A percentile compares a stretch with the other conserved stretches of the same genome.
phyloP scores from a whole-genome alignment of 1,140 invertebrate species.

The Conus betulinus region DNA sequence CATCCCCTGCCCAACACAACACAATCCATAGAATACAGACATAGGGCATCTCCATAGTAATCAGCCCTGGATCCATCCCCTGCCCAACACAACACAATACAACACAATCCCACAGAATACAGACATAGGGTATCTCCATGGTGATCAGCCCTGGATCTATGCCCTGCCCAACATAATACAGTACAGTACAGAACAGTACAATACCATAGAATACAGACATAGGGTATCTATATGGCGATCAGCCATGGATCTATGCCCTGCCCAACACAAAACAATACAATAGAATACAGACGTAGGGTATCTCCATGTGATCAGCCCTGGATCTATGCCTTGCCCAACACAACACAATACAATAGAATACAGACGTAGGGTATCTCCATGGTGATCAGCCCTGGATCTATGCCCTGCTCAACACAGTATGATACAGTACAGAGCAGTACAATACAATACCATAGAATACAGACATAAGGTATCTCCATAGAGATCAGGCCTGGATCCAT shows the following conservation, averaged over 20 bases:
- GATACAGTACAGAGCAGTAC: no score
- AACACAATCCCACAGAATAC: no score
- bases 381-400: constrained; percentile 37
- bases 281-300: no score
- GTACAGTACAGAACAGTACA: no score
- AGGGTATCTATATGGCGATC: constrained; percentile 34
- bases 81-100: no score
- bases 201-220: constrained; percentile 32
- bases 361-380: constrained; percentile 40
- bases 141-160: constrained; percentile 40
- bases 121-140: constrained; percentile 38
- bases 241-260: constrained; percentile 46
- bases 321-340: no score
- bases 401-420: constrained; percentile 33
- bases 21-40: no score
- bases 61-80: no score
- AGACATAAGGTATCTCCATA: constrained; percentile 38
- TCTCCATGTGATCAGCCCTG: no score
- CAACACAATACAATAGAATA: background rate
- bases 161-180: constrained; percentile 36
- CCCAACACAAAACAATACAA: no score
- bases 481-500: constrained; percentile 39
- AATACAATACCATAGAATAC: background rate
- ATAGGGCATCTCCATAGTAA: no score
- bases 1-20: no score